These are phyloP conservation scores for Scaptomyza flava DNA, from an alignment of 2,888 invertebrate genomes.

Conservation along the genomic window DNA sequence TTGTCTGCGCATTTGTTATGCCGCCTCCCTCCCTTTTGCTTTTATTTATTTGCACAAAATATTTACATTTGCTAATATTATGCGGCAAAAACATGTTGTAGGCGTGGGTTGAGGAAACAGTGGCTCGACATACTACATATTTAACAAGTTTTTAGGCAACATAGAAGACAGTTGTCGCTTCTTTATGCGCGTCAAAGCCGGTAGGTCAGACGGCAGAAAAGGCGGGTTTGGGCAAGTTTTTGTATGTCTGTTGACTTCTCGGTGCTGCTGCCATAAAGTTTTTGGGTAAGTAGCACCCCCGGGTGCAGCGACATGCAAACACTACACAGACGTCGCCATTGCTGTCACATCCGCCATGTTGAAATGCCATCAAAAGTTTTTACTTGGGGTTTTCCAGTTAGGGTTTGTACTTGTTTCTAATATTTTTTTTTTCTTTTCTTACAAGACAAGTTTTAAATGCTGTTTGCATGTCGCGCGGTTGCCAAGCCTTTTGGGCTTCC, in stretches of 20 bases:
- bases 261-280: constrained; percentile 64
- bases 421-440: background rate
- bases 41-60: constrained; percentile 66
- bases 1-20: constrained; percentile 41
- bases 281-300: constrained; percentile 70
- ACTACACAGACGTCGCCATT: constrained; percentile 58
- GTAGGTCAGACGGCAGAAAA: background rate
- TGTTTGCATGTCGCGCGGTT: constrained; percentile 78
- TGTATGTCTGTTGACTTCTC: constrained; percentile 60
- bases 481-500: constrained; percentile 14
- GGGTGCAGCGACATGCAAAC: constrained; percentile 63
- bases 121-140: constrained; percentile 45
- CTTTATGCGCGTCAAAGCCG: constrained; percentile 25
- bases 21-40: constrained; percentile 13
- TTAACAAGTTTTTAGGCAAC: constrained; percentile 70
- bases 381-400: constrained; percentile 3
- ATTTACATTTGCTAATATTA: constrained; percentile 74
- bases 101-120: constrained; percentile 5
- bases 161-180: constrained; percentile 53
- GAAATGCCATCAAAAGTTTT: constrained; percentile 72
- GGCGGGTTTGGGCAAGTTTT: constrained; percentile 34
- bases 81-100: constrained; percentile 56
- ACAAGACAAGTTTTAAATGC: constrained; percentile 77
- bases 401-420: constrained; percentile 7
- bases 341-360: constrained; percentile 56